These are phyloP conservation scores for Trachemys scripta DNA, from an alignment of 2,113 vertebrate species.

Conservation along the genomic window DNA sequence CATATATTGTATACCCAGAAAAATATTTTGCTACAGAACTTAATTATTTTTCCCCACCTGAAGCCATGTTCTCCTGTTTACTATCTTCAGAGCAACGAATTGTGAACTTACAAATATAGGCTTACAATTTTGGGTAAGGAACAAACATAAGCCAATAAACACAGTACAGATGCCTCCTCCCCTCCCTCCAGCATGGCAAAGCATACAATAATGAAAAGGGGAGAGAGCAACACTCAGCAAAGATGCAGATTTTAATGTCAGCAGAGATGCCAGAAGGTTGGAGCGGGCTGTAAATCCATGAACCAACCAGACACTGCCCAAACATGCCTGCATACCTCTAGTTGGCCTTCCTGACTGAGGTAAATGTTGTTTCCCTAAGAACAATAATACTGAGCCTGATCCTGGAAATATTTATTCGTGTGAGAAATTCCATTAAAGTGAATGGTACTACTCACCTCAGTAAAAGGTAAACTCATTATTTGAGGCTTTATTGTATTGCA, in stretches of 20 bases:
- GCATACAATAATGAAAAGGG: not conserved
- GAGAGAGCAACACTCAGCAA: not conserved
- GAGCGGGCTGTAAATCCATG: not conserved
- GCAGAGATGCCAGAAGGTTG: not conserved
- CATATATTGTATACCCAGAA: not conserved
- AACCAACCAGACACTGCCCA: not conserved
- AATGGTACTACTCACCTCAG: not conserved
- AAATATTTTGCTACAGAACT: not conserved
- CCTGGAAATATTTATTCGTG: not conserved
- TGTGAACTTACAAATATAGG: slow-evolving; percentile 1
- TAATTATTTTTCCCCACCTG: not conserved
- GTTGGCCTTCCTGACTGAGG: not conserved
- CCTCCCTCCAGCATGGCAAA: not conserved
- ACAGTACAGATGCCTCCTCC: not conserved
- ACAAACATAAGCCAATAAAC: not conserved
- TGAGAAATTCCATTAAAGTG: not conserved
- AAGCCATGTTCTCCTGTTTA: not conserved
- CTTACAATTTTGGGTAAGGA: not conserved
- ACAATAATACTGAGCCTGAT: not conserved
- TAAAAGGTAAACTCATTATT: not conserved
- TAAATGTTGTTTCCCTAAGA: not conserved
- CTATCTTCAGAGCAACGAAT: not conserved
- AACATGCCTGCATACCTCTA: not conserved
- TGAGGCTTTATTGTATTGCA: not conserved
- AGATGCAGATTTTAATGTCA: slow-evolving; percentile 7